phyloP scores from a whole-genome alignment of 2,113 vertebrate genomes.

The Xiphophorus hellerii region DNA sequence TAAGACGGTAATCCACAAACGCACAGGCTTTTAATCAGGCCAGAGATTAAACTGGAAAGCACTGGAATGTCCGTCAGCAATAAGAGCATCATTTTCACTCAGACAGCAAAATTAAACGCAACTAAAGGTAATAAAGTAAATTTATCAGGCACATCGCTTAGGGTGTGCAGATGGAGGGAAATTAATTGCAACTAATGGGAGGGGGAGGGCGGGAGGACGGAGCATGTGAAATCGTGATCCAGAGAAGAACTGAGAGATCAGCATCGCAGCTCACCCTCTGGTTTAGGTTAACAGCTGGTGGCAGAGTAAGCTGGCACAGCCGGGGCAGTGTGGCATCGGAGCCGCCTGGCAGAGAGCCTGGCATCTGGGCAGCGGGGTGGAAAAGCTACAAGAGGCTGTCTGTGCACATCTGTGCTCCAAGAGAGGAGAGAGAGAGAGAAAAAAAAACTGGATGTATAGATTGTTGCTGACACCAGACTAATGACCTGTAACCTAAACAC shows the following conservation, averaged over 20 bases:
- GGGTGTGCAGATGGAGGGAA: neutral
- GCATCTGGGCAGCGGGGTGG: slow-evolving; percentile 47
- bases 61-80: slow-evolving; percentile 32
- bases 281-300: slow-evolving; percentile 62
- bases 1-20: slow-evolving; percentile 58
- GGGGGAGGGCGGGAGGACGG: too few species aligned
- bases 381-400: slow-evolving; percentile 43
- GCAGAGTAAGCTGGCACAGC: slow-evolving; percentile 38
- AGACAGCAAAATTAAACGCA: slow-evolving; percentile 8
- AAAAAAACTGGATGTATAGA: neutral
- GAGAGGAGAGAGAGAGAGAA: neutral
- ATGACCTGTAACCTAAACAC: slow-evolving; percentile 16
- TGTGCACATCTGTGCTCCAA: slow-evolving; percentile 33
- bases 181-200: slow-evolving; percentile 11
- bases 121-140: slow-evolving; percentile 8
- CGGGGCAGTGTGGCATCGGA: slow-evolving; percentile 41
- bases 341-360: slow-evolving; percentile 34
- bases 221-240: slow-evolving; percentile 1
- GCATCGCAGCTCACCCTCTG: slow-evolving; percentile 18
- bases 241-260: slow-evolving; percentile 9
- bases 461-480: slow-evolving; percentile 1
- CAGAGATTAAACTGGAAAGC: slow-evolving; percentile 63
- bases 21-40: slow-evolving; percentile 53
- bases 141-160: neutral
- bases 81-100: neutral